Evolutionary conservation across 2,888 invertebrate genomes (phyloP).

Genomic region (Amphimallon solstitiale): DNA sequence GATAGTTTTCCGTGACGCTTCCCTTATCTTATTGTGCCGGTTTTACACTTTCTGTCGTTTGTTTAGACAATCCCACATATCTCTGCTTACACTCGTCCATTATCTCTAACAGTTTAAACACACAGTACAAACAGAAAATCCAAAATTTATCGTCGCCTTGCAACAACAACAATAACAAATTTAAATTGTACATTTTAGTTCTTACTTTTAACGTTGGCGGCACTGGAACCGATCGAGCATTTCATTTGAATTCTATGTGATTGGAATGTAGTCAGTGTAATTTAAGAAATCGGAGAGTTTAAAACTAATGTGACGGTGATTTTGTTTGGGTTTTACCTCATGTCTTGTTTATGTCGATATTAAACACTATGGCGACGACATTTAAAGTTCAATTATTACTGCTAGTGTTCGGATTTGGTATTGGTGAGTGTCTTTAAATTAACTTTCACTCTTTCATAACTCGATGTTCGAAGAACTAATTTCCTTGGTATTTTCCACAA

Average conservation of each 20-base stretch:
- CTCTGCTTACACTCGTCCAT: too few species aligned
- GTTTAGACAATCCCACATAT: too few species aligned
- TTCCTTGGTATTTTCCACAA: too few species aligned
- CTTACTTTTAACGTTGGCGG: not conserved
- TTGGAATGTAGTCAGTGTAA: not conserved
- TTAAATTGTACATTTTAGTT: not conserved
- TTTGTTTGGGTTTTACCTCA: conserved; percentile 1
- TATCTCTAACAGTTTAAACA: not conserved
- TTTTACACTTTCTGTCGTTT: too few species aligned
- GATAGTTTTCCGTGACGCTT: too few species aligned
- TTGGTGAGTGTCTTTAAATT: too few species aligned
- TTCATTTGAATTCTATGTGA: conserved; percentile 5
- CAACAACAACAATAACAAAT: not conserved
- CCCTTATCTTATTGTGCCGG: too few species aligned
- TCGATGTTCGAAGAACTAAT: too few species aligned
- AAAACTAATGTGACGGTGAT: not conserved
- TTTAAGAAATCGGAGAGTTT: conserved; percentile 12
- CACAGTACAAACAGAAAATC: not conserved
- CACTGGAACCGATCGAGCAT: not conserved
- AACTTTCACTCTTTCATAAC: too few species aligned
- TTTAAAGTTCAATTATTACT: not conserved
- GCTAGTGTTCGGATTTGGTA: too few species aligned
- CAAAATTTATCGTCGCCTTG: not conserved
- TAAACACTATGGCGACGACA: conserved; percentile 5
- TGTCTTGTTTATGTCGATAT: not conserved